Conservation (phyloP, 2,113 vertebrate species). For the Grallaria varia region DNA sequence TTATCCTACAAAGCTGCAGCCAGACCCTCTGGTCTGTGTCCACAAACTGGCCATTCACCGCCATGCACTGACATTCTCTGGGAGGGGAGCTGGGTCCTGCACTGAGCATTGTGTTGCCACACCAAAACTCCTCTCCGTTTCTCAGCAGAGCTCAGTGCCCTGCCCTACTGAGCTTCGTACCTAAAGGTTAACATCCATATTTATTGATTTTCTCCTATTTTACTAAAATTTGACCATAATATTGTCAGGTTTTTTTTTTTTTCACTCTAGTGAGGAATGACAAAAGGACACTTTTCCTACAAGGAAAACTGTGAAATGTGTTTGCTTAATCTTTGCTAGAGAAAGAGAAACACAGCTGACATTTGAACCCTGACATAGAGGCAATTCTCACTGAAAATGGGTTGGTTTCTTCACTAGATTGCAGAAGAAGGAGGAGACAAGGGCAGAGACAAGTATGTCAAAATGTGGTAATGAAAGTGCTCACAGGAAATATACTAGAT, state of each 20-base stretch:
- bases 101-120: neutral
- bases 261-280: neutral
- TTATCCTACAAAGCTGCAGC: neutral
- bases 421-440: neutral
- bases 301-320: neutral
- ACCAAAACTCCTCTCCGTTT: neutral
- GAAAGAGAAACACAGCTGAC: neutral
- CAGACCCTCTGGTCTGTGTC: neutral
- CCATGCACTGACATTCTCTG: no score
- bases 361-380: neutral
- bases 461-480: constrained; percentile 16
- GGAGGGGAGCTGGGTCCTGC: neutral
- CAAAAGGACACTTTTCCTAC: neutral
- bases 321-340: constrained; percentile 6
- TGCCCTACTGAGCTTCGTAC: neutral
- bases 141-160: neutral
- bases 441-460: neutral
- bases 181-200: neutral
- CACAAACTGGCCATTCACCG: neutral
- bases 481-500: neutral
- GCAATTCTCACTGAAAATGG: constrained; percentile 33
- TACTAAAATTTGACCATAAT: neutral
- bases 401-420: neutral
- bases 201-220: neutral
- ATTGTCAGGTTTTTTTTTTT: neutral